Percentiles rank a stretch among this genome's conserved stretches.
These are phyloP conservation scores for Oeneis ivallda DNA, from an alignment of 2,888 invertebrate species.

Conservation along the genomic window DNA sequence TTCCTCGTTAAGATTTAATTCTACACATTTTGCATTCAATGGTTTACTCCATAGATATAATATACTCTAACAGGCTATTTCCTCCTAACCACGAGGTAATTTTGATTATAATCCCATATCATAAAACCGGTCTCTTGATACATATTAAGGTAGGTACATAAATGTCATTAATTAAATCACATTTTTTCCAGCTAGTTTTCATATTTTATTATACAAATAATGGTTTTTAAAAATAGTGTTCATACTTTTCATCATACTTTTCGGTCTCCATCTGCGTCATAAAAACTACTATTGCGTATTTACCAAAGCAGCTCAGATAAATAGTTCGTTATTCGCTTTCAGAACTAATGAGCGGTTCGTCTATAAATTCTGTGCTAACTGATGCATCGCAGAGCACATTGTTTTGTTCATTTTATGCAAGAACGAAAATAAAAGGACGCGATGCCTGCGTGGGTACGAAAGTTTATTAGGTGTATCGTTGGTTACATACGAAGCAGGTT, in stretches of 20 bases:
- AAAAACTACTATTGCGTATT: background rate
- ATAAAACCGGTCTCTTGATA: constrained; percentile 1
- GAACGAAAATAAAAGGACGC: constrained; percentile 39
- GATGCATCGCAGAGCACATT: constrained; percentile 44
- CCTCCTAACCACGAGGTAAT: constrained; percentile 2
- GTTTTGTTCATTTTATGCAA: constrained; percentile 40
- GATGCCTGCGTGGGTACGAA: constrained; percentile 32
- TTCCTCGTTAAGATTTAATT: constrained; percentile 16
- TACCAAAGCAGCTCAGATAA: constrained; percentile 21
- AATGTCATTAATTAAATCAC: background rate
- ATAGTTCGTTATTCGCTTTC: constrained; percentile 53
- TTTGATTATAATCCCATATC: constrained; percentile 10
- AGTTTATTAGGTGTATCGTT: constrained; percentile 38
- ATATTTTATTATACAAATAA: background rate
- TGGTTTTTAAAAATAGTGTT: background rate
- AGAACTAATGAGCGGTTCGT: constrained; percentile 55
- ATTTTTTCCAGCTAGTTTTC: background rate
- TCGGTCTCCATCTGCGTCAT: too few relatives aligned
- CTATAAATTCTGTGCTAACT: constrained; percentile 49
- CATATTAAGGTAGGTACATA: background rate
- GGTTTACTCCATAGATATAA: constrained; percentile 16
- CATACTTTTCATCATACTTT: too few relatives aligned
- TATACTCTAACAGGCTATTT: constrained; percentile 15
- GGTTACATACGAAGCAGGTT: constrained; percentile 38
- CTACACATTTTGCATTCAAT: constrained; percentile 19